Evolutionary conservation across 2,113 vertebrate species (phyloP).

Genomic region (Cygnus buccinator): DNA sequence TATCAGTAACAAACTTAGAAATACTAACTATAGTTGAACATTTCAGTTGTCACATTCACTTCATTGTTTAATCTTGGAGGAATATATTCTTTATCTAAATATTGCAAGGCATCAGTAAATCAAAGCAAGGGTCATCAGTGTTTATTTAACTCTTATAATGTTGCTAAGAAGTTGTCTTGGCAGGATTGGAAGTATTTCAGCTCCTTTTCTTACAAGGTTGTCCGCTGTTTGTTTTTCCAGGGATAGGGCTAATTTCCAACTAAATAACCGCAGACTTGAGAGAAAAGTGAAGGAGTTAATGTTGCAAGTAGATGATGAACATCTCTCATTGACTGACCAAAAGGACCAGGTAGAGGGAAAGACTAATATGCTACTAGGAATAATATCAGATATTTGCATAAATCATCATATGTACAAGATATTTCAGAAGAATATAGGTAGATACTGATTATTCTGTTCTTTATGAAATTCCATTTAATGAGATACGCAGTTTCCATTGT

Average conservation of each 20-base stretch:
- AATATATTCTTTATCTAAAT: background rate
- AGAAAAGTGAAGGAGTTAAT: slow-evolving; percentile 94
- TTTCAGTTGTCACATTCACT: background rate
- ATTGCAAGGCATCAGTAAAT: background rate
- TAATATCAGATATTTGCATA: background rate
- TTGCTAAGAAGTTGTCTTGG: background rate
- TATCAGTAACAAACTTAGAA: background rate
- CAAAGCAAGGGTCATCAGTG: background rate
- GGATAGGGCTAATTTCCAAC: slow-evolving; percentile 90
- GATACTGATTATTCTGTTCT: background rate
- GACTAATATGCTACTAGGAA: background rate
- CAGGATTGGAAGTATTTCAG: background rate
- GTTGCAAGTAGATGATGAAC: slow-evolving; percentile 96
- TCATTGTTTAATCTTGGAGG: background rate
- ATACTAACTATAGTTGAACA: background rate
- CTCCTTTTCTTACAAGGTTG: background rate
- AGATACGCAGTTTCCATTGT: background rate
- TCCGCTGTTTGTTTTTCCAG: slow-evolving; percentile 67
- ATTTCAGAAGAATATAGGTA: background rate
- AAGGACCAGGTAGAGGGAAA: slow-evolving; percentile 89
- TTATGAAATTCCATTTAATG: background rate
- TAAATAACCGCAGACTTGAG: slow-evolving; percentile 92
- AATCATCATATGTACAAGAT: background rate
- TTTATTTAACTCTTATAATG: background rate
- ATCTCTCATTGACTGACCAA: slow-evolving; percentile 90